A percentile compares a stretch with the other conserved stretches of the same genome.
phyloP scores from a whole-genome alignment of 2,113 vertebrate species.

The Syrmaticus mikado region DNA sequence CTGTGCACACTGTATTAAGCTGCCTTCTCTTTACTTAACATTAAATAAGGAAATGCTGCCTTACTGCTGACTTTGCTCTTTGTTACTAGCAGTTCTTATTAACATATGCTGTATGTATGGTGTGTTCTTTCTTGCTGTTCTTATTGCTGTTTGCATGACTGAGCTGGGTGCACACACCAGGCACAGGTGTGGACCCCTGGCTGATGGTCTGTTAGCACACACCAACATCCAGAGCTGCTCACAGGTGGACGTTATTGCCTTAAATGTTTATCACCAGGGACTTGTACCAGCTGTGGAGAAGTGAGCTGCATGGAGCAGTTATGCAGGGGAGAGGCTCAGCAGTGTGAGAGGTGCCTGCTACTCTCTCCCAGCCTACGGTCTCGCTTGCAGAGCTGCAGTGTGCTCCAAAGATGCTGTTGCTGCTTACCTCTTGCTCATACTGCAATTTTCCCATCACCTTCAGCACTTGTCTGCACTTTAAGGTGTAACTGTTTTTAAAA shows the following conservation, averaged over 20 bases:
- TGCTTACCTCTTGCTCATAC: background rate
- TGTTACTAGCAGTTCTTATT: background rate
- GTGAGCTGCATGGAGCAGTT: background rate
- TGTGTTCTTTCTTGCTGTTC: background rate
- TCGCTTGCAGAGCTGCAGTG: fast-evolving
- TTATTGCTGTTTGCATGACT: background rate
- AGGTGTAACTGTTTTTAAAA: background rate
- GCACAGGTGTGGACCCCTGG: background rate
- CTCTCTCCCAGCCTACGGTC: background rate
- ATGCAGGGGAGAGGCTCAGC: background rate
- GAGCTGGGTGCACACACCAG: background rate
- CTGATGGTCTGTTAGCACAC: background rate
- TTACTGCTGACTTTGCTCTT: background rate
- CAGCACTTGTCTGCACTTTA: fast-evolving
- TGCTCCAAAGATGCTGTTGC: background rate
- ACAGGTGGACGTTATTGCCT: background rate
- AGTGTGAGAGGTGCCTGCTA: fast-evolving
- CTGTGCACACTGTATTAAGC: background rate
- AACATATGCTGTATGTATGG: fast-evolving
- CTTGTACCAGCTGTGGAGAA: background rate
- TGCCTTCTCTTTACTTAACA: background rate
- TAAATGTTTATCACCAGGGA: background rate
- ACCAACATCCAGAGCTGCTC: fast-evolving
- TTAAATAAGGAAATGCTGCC: background rate
- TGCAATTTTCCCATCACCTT: background rate